These are phyloP conservation scores for Biston betularia DNA, from an alignment of 2,888 invertebrate species.

Conservation along the genomic window DNA sequence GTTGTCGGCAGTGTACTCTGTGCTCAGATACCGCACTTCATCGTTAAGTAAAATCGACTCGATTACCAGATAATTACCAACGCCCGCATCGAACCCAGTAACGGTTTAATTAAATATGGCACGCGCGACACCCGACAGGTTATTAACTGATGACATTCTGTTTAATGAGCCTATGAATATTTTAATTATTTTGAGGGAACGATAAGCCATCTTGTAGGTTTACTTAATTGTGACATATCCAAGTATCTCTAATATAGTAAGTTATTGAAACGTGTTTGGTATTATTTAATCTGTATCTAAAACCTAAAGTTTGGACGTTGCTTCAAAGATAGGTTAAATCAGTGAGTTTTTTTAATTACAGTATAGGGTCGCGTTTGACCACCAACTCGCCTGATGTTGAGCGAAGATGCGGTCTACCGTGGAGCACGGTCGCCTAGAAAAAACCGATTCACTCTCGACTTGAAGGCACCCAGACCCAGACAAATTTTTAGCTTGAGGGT, in stretches of 20 bases:
- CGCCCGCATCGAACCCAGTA: conserved; percentile 67
- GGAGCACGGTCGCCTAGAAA: too few relatives aligned
- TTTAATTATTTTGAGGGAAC: conserved; percentile 34
- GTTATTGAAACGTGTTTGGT: too few relatives aligned
- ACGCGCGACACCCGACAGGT: conserved; percentile 61
- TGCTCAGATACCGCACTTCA: conserved; percentile 20
- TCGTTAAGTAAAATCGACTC: conserved; percentile 49
- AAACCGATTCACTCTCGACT: too few relatives aligned
- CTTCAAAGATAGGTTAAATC: too few relatives aligned
- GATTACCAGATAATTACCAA: conserved; percentile 66
- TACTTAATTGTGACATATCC: not conserved
- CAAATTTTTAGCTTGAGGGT: too few relatives aligned
- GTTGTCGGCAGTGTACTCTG: conserved; percentile 32
- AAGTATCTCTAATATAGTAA: not conserved
- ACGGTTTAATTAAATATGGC: conserved; percentile 69
- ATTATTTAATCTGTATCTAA: too few relatives aligned
- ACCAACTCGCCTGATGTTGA: too few relatives aligned
- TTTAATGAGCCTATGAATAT: conserved; percentile 36
- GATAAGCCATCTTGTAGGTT: not conserved
- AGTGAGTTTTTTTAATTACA: too few relatives aligned
- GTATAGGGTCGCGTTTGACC: too few relatives aligned
- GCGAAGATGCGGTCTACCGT: too few relatives aligned
- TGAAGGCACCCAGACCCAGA: too few relatives aligned
- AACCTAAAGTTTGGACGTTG: too few relatives aligned
- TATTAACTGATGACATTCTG: conserved; percentile 53